Percentiles rank a stretch among this genome's conserved stretches.
Conservation (phyloP, 2,113 vertebrate genomes). For the Microtus richardsoni region DNA sequence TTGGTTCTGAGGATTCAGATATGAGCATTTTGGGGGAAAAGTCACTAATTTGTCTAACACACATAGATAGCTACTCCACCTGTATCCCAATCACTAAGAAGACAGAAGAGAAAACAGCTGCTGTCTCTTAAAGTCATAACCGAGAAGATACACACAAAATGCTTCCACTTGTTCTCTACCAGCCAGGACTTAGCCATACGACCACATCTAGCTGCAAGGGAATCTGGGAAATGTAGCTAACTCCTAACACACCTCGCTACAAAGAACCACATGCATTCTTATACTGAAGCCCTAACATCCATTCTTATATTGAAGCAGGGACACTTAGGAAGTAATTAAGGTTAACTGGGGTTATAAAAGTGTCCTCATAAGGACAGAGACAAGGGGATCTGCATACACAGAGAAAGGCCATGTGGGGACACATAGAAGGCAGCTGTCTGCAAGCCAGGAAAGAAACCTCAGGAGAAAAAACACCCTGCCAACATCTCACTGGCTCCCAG, state of each 20-base stretch:
- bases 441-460: neutral
- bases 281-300: neutral
- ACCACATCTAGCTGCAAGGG: neutral
- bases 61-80: neutral
- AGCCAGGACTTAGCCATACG: neutral
- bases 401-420: neutral
- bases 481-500: neutral
- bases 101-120: neutral
- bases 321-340: neutral
- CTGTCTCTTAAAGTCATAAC: neutral
- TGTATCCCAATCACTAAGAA: neutral
- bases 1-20: neutral
- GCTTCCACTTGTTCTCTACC: neutral
- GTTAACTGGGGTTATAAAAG: neutral
- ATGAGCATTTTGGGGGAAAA: neutral
- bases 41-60: neutral
- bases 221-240: neutral
- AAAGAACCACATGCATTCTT: neutral
- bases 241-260: neutral
- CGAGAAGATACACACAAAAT: neutral
- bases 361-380: neutral
- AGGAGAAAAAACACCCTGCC: neutral
- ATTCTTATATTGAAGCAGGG: neutral
- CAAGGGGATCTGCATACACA: neutral
- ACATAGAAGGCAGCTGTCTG: neutral